Base-by-base conservation (phyloP, 2,888 invertebrate species). In the Orthosia gothica region DNA sequence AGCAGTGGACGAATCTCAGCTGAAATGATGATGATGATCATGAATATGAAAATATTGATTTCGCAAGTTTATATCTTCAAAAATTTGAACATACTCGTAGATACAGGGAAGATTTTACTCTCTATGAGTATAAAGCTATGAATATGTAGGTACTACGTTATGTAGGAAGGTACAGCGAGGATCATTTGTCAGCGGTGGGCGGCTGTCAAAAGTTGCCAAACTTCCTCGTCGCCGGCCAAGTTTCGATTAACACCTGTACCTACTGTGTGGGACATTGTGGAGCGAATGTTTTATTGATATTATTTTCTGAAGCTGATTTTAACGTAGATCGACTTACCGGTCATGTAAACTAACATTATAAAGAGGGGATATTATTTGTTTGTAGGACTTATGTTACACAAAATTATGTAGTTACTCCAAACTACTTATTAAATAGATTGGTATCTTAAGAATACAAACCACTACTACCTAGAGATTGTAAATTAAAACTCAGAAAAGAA, bases 171-270 rank as follows among this genome's bases (percentile, higher is more conserved):
- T 67, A 64, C 52, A 20, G 63, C 26, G 55, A 72, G 62, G 76
- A 85, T 87, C 87, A 84, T 85, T 87, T 87, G 81, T 87, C 84
- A 87, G 54, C 70, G 75, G 74, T 74, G 83, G 78, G 83, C 45
- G 73, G 79, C 81, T 84, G 85, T 86, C 86, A 86, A 65, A 80
- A 87, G 76, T 85, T 82, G 62, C 66, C 70, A 54, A 85, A 87
- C 73, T 89, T 87, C 74, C 61, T 26, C 71, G 65, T 70, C 64
- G 81, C 82, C 85, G 76, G 72, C 71, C 68, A 87, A 87, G 82
- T 88, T 83, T 82, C 80, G 88, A 92, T 91, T 89, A 92, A 87
- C 93, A 93, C 93, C 93, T 93, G 93, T 84, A 89, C 76, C 13
- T 9, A 18, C 89, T 87, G 70, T 32, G 26, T 23, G 49, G 47